Conservation (phyloP, 2,797 vertebrate genomes). For the Lerista edwardsae region DNA sequence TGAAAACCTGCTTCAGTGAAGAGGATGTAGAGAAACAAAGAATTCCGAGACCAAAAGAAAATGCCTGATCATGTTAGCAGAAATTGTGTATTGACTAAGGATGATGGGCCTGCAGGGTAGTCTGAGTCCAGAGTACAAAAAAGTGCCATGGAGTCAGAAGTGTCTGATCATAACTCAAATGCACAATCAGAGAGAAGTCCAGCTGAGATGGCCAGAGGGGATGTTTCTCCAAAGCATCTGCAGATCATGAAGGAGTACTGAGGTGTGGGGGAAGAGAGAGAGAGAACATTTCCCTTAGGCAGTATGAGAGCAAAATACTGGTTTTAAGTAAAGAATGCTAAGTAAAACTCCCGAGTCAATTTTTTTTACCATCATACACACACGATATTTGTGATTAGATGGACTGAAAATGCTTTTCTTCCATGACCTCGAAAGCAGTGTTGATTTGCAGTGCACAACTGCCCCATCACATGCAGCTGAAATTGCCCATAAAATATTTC, state of each 20-base stretch:
- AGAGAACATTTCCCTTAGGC: background rate
- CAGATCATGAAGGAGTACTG: background rate
- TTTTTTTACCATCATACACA: background rate
- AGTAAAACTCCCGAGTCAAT: background rate
- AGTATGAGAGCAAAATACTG: background rate
- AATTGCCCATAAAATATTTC: too few relatives aligned
- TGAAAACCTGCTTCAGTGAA: constrained; percentile 26
- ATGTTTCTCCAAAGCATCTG: background rate
- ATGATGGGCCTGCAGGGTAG: constrained; percentile 38
- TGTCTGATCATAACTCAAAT: background rate
- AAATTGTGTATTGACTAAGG: constrained; percentile 46
- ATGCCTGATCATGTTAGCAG: constrained; percentile 23
- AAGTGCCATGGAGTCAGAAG: background rate
- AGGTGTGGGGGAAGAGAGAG: background rate
- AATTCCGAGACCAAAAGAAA: constrained; percentile 51
- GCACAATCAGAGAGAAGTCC: fast-evolving
- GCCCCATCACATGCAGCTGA: background rate
- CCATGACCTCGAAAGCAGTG: fast-evolving
- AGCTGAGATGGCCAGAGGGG: background rate
- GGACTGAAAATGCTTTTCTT: fast-evolving
- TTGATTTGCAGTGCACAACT: background rate
- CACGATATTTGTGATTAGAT: background rate
- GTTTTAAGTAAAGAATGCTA: background rate
- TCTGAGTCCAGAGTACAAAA: fast-evolving
- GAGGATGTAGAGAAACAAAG: constrained; percentile 50